Evolutionary conservation across 1,140 invertebrate genomes (phyloP).

Genomic region (Melitaea cinxia): DNA sequence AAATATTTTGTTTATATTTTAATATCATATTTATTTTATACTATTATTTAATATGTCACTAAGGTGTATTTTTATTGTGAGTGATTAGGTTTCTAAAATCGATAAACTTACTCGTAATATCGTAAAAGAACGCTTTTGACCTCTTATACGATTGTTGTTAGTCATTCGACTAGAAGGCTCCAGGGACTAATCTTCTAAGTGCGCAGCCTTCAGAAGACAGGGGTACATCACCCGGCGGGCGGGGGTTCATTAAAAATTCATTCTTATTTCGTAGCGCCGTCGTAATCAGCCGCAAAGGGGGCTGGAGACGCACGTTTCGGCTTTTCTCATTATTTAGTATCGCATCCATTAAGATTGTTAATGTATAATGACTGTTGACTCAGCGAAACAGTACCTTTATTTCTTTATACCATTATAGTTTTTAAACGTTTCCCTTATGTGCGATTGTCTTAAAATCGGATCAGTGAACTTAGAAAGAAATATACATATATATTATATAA

Average conservation of each 20-base stretch:
- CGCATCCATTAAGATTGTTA: slow-evolving; percentile 35
- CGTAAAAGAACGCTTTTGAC: slow-evolving; percentile 46
- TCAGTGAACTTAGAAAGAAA: too few relatives aligned
- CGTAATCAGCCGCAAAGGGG: slow-evolving; percentile 69
- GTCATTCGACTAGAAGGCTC: slow-evolving; percentile 63
- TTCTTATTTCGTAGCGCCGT: slow-evolving; percentile 72
- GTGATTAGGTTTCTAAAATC: slow-evolving; percentile 20
- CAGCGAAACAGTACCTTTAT: neutral
- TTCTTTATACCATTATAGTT: neutral
- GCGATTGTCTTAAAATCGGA: too few relatives aligned
- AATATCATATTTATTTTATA: too few relatives aligned
- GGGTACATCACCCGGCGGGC: slow-evolving; percentile 37
- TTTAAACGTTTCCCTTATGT: too few relatives aligned
- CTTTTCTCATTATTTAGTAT: slow-evolving; percentile 63
- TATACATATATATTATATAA: too few relatives aligned
- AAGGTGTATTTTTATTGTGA: neutral
- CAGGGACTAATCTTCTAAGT: slow-evolving; percentile 79
- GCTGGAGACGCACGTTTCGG: slow-evolving; percentile 46
- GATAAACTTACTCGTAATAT: slow-evolving; percentile 34
- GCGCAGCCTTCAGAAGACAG: slow-evolving; percentile 62
- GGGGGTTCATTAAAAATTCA: slow-evolving; percentile 79
- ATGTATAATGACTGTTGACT: slow-evolving; percentile 32
- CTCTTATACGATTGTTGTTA: slow-evolving; percentile 54
- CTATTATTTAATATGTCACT: too few relatives aligned
- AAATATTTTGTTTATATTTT: neutral